These are phyloP conservation scores for Pantelozetes paolii DNA, from an alignment of 2,888 invertebrate genomes.

Conservation along the genomic window DNA sequence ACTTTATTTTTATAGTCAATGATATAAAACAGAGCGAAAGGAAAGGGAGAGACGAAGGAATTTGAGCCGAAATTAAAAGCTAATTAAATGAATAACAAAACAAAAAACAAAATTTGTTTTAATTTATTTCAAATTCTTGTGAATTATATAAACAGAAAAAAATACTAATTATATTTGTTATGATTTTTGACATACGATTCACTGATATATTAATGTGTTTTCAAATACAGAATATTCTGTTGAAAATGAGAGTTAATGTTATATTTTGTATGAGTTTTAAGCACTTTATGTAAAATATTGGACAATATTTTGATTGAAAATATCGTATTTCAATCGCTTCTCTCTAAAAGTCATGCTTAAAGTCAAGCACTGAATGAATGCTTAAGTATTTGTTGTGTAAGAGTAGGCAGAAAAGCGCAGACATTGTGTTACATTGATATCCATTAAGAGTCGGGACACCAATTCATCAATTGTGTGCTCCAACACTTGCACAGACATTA, in stretches of 20 bases:
- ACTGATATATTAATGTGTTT: no score
- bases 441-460: constrained; percentile 33
- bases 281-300: constrained; percentile 17
- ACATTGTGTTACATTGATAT: constrained; percentile 31
- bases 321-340: constrained; percentile 21
- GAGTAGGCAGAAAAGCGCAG: neutral
- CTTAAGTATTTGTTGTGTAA: neutral
- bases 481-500: constrained; percentile 25
- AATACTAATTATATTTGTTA: constrained; percentile 15
- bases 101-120: neutral
- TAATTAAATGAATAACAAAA: constrained; percentile 20
- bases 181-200: no score
- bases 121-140: neutral
- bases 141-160: neutral
- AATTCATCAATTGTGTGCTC: constrained; percentile 30
- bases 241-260: neutral
- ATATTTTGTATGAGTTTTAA: neutral
- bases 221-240: neutral
- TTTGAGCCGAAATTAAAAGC: constrained; percentile 28
- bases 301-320: constrained; percentile 9
- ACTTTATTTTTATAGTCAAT: neutral
- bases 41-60: neutral
- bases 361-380: neutral
- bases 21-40: no score
- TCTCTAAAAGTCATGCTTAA: neutral